Conservation (phyloP, 2,113 vertebrate genomes). For the Aegithalos caudatus region DNA sequence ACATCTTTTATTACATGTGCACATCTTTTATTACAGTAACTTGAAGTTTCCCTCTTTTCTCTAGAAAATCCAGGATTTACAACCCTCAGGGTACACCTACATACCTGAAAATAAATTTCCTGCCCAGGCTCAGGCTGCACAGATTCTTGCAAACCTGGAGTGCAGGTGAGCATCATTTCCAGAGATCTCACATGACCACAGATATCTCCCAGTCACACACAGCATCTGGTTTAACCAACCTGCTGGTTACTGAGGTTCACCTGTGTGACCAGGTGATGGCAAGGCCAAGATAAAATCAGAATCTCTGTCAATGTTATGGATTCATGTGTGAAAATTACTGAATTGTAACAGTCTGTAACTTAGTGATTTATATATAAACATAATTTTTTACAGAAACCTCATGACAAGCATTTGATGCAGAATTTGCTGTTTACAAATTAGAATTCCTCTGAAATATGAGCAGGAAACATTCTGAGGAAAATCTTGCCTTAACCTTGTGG, state of each 20-base stretch:
- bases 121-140: not conserved
- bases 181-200: not conserved
- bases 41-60: not conserved
- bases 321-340: not conserved
- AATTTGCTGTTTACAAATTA: not conserved
- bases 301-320: not conserved
- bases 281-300: not conserved
- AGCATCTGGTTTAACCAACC: not conserved
- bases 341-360: not conserved
- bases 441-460: not conserved
- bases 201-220: not conserved
- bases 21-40: not conserved
- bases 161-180: not conserved
- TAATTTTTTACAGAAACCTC: not conserved
- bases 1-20: not conserved
- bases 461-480: not conserved
- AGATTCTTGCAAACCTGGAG: not conserved
- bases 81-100: not conserved
- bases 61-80: not conserved
- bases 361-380: not conserved
- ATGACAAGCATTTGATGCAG: not conserved
- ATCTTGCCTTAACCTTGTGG: not conserved
- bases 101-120: not conserved
- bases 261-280: not conserved
- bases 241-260: not conserved